Conservation (phyloP, 2,797 vertebrate species). For the Myioborus melanocephalus region DNA sequence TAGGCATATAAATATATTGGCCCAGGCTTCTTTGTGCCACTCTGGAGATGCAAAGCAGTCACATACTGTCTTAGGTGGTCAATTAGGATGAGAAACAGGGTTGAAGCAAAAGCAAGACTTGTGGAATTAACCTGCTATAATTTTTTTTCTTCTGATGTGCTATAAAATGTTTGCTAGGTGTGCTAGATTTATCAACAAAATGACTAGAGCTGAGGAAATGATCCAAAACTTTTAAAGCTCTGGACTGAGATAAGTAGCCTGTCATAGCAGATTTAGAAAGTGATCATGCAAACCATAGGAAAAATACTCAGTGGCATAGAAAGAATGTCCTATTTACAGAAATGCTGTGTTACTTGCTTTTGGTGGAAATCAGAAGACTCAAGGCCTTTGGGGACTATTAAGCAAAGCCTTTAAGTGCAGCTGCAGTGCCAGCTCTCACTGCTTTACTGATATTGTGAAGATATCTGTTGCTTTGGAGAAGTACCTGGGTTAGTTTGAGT, state of each 20-base stretch:
- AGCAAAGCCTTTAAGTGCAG: background rate
- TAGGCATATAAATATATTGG: background rate
- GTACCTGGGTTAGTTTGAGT: background rate
- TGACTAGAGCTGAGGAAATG: background rate
- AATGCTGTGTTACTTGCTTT: background rate
- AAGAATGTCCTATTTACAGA: background rate
- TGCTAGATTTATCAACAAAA: slow-evolving; percentile 27
- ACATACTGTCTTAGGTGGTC: background rate
- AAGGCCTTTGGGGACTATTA: background rate
- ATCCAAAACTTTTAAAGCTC: background rate
- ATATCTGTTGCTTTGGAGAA: background rate
- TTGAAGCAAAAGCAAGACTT: background rate
- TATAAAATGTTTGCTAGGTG: background rate
- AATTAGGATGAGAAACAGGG: background rate
- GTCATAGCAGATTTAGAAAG: slow-evolving; percentile 50
- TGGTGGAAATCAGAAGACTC: background rate
- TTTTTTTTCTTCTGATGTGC: background rate
- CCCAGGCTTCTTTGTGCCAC: background rate
- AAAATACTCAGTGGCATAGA: slow-evolving; percentile 7
- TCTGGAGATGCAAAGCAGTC: background rate
- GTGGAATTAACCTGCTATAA: background rate
- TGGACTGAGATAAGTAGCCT: slow-evolving; percentile 6
- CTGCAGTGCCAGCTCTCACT: background rate
- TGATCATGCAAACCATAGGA: background rate
- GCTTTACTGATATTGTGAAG: background rate